Conservation (phyloP, 2,888 invertebrate genomes). For the Anodontia alba region DNA sequence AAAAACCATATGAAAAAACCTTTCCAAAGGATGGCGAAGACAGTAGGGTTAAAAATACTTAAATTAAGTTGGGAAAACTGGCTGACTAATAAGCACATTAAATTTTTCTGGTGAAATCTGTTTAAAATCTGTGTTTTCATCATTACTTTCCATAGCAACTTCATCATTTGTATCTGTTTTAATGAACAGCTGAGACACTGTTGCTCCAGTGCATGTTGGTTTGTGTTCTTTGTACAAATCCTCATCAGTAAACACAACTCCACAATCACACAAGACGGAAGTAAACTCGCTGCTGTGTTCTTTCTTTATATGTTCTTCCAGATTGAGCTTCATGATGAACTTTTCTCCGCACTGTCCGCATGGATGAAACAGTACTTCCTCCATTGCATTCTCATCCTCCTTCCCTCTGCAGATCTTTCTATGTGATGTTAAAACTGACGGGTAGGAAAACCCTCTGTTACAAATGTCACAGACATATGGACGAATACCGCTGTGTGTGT, state of each 20-base stretch:
- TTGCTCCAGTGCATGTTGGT: constrained; percentile 39
- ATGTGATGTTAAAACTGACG: constrained; percentile 51
- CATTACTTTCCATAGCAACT: constrained; percentile 17
- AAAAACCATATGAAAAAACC: too few relatives aligned
- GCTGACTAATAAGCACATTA: constrained; percentile 33
- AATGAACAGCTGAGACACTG: constrained; percentile 4
- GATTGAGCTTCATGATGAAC: constrained; percentile 35
- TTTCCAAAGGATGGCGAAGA: too few relatives aligned
- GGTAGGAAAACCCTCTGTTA: constrained; percentile 50
- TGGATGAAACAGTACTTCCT: constrained; percentile 44
- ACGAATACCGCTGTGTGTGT: constrained; percentile 52
- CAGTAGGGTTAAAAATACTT: too few relatives aligned
- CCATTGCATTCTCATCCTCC: constrained; percentile 25
- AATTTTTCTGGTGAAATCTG: constrained; percentile 41
- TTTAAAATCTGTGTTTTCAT: constrained; percentile 28
- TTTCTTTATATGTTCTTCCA: constrained; percentile 46
- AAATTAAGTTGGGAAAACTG: constrained; percentile 50
- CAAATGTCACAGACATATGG: constrained; percentile 54
- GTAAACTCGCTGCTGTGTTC: constrained; percentile 26
- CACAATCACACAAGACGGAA: constrained; percentile 47
- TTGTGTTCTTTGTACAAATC: constrained; percentile 53
- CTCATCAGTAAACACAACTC: constrained; percentile 42
- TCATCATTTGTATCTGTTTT: constrained; percentile 17
- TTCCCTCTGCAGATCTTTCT: constrained; percentile 52
- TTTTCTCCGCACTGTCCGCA: constrained; percentile 54